Evolutionary conservation across 2,888 invertebrate species (phyloP).

Genomic region (Perizoma affinitatum): DNA sequence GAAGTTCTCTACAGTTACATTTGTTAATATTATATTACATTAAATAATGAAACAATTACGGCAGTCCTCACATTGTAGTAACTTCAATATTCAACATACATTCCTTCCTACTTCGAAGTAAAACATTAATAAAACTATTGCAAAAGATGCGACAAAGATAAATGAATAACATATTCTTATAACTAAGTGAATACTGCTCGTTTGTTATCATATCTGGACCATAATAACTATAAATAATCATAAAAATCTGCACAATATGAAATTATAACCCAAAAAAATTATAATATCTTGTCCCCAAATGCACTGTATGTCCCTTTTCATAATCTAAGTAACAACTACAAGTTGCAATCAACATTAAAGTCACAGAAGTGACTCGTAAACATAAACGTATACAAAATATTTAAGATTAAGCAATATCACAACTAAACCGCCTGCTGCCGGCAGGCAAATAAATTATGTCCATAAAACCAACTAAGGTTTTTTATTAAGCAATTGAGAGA

Average conservation of each 20-base stretch:
- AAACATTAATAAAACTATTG: conserved; percentile 38
- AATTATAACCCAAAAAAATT: conserved; percentile 48
- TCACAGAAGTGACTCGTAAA: conserved; percentile 73
- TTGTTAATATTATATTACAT: conserved; percentile 74
- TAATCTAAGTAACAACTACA: conserved; percentile 60
- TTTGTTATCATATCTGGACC: conserved; percentile 64
- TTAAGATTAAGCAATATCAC: conserved; percentile 81
- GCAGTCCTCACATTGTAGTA: conserved; percentile 63
- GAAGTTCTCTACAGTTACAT: conserved; percentile 82
- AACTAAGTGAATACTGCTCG: conserved; percentile 78
- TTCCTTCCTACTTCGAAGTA: conserved; percentile 47
- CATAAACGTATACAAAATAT: conserved; percentile 82
- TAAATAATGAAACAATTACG: conserved; percentile 78
- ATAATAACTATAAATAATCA: conserved; percentile 48
- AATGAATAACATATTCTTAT: conserved; percentile 44
- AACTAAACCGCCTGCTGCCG: conserved; percentile 71
- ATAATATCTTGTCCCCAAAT: conserved; percentile 49
- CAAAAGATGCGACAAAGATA: conserved; percentile 43
- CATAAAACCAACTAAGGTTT: conserved; percentile 24
- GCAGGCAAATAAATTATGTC: conserved; percentile 71
- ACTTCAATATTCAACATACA: conserved; percentile 54
- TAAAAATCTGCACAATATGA: conserved; percentile 54
- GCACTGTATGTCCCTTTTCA: conserved; percentile 54
- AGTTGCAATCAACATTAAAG: conserved; percentile 75
- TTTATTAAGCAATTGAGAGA: conserved; percentile 14